Percentiles rank a stretch among this genome's conserved stretches.
Conservation (phyloP, 2,797 vertebrate species). For the Eulemur mongoz region DNA sequence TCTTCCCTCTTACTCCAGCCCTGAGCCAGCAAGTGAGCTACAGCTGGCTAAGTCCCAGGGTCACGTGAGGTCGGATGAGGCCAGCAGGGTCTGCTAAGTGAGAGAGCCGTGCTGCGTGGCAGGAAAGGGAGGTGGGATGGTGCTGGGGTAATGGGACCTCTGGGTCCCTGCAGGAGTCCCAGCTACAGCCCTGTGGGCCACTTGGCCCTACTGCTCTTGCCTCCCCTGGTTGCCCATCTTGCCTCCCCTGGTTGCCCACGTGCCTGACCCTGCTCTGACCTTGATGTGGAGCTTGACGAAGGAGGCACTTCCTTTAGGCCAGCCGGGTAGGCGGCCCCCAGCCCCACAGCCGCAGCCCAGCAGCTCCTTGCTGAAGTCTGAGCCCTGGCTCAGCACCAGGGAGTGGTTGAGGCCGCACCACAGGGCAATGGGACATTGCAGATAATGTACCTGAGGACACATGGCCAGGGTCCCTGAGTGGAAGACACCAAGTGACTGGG, state of each 20-base stretch:
- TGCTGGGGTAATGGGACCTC: not conserved
- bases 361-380: constrained; percentile 81
- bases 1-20: not conserved
- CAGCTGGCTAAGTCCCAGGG: not conserved
- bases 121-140: not conserved
- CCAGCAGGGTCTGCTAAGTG: not conserved
- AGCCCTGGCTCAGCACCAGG: constrained; percentile 79
- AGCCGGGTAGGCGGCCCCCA: constrained; percentile 83
- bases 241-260: not conserved
- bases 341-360: constrained; percentile 85
- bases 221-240: not conserved
- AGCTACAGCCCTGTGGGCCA: not conserved
- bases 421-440: constrained; percentile 79
- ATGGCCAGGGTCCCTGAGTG: not conserved
- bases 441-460: constrained; percentile 78
- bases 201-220: not conserved
- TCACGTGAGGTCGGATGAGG: not conserved
- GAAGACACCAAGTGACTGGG: not conserved
- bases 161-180: not conserved
- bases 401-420: constrained; percentile 87
- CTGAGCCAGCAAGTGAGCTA: constrained; percentile 1
- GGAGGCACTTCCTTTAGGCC: constrained; percentile 83
- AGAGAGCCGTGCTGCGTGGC: not conserved
- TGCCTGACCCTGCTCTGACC: constrained; percentile 64
- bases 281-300: constrained; percentile 83